phyloP scores from a whole-genome alignment of 2,797 vertebrate species.

The Megaceryle alcyon region DNA sequence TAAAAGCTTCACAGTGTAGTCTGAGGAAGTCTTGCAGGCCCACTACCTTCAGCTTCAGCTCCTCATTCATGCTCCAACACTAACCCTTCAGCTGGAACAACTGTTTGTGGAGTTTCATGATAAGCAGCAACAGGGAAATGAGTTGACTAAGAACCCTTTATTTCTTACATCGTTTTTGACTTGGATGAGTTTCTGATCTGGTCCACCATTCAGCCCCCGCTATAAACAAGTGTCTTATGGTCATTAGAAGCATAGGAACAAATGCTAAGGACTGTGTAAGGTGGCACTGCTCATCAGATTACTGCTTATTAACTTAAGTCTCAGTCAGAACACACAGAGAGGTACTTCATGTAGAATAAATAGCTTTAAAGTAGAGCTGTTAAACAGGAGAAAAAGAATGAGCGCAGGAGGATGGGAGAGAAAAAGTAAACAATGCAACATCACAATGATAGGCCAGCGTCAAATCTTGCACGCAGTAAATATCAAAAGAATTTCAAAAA shows the following conservation, averaged over 20 bases:
- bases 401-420: neutral
- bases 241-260: neutral
- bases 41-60: neutral
- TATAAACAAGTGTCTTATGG: neutral
- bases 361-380: neutral
- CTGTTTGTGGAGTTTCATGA: neutral
- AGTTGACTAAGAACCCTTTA: neutral
- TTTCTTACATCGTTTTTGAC: neutral
- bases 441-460: rapidly evolving
- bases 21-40: neutral
- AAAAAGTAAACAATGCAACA: neutral
- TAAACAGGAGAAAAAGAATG: neutral
- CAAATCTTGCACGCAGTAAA: neutral
- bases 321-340: neutral
- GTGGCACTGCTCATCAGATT: neutral
- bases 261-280: neutral
- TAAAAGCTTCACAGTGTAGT: neutral
- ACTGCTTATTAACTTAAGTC: neutral
- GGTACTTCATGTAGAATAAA: neutral
- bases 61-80: neutral
- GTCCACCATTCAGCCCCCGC: neutral
- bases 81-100: neutral
- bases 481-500: neutral
- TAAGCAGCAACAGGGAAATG: neutral
- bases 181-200: neutral